Evolutionary conservation across 1,140 invertebrate genomes (phyloP).

Genomic region (Agrypnia vestita): DNA sequence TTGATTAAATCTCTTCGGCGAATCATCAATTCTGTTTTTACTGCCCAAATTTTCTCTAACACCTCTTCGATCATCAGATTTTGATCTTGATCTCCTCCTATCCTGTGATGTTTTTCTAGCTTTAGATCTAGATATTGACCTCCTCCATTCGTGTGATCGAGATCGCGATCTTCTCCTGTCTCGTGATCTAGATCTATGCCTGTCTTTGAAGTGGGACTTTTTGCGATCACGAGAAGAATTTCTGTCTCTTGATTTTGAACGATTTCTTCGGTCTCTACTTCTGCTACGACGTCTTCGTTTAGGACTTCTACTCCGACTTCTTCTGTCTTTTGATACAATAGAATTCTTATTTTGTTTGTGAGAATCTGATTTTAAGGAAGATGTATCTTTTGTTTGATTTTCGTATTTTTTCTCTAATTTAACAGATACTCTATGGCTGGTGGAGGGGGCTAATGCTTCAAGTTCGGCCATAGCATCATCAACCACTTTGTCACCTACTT

Average conservation of each 20-base stretch:
- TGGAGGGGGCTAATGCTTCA: slow-evolving; percentile 87
- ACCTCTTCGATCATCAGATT: slow-evolving; percentile 53
- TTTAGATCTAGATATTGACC: slow-evolving; percentile 65
- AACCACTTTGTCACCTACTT: slow-evolving; percentile 73
- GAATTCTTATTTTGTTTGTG: slow-evolving; percentile 50
- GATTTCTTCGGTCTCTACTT: slow-evolving; percentile 62
- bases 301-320: slow-evolving; percentile 61
- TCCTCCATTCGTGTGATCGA: slow-evolving; percentile 65
- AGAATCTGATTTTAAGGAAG: slow-evolving; percentile 41
- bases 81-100: slow-evolving; percentile 65
- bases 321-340: slow-evolving; percentile 53
- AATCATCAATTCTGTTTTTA: slow-evolving; percentile 50
- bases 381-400: slow-evolving; percentile 1
- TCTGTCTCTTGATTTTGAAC: slow-evolving; percentile 65
- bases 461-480: slow-evolving; percentile 91
- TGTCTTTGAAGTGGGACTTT: slow-evolving; percentile 28
- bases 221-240: slow-evolving; percentile 31
- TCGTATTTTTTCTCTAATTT: slow-evolving; percentile 52
- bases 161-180: slow-evolving; percentile 66
- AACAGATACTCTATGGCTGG: slow-evolving; percentile 49
- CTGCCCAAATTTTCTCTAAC: slow-evolving; percentile 54
- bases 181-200: slow-evolving; percentile 65
- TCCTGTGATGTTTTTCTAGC: slow-evolving; percentile 60
- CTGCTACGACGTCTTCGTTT: slow-evolving; percentile 63
- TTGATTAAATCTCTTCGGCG: slow-evolving; percentile 56